These are phyloP conservation scores for Phalacrocorax carbo DNA, from an alignment of 2,113 vertebrate species.

Conservation along the genomic window DNA sequence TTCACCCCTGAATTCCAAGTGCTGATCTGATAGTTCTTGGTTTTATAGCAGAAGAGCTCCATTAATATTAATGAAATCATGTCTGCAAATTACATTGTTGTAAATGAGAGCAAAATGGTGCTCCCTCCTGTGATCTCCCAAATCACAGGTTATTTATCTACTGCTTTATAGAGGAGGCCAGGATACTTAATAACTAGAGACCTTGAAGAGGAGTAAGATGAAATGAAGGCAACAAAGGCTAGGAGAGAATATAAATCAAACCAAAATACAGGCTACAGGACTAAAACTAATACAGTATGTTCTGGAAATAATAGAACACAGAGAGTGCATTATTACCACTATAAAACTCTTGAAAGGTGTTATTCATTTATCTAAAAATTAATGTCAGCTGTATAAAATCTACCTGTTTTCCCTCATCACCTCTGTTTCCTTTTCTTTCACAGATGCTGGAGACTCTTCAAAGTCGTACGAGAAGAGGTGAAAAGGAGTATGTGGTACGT, in stretches of 20 bases:
- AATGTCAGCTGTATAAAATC: slow-evolving; percentile 16
- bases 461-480: slow-evolving; percentile 91
- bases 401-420: slow-evolving; percentile 81
- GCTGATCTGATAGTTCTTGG: background rate
- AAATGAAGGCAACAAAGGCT: background rate
- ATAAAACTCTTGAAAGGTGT: background rate
- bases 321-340: background rate
- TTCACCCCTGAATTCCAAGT: background rate
- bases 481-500: slow-evolving; percentile 90
- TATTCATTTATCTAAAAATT: background rate
- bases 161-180: background rate
- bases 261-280: background rate
- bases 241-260: background rate
- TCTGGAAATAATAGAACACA: background rate
- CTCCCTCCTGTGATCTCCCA: background rate
- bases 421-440: slow-evolving; percentile 75
- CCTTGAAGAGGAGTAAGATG: background rate
- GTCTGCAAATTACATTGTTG: background rate
- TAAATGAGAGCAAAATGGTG: background rate
- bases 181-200: background rate
- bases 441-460: slow-evolving; percentile 75
- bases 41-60: background rate
- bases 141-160: background rate
- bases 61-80: background rate
- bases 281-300: background rate